phyloP scores from a whole-genome alignment of 2,888 invertebrate genomes.

The Nomada goodeniana region DNA sequence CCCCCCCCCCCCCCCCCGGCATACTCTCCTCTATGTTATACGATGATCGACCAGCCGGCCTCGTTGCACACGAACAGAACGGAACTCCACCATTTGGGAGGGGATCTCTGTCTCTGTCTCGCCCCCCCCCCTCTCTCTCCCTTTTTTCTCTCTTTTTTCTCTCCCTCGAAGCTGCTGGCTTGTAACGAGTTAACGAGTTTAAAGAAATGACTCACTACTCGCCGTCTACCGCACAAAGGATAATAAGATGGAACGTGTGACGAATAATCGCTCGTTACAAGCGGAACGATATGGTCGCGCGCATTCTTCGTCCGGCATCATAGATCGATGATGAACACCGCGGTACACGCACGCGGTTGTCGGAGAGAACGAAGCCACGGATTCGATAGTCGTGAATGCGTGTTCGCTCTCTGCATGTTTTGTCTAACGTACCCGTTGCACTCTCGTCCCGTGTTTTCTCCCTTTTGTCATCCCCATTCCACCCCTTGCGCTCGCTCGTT shows the following conservation, averaged over 20 bases:
- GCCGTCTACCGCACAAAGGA: constrained; percentile 48
- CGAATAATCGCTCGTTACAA: constrained; percentile 64
- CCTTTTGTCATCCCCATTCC: not conserved
- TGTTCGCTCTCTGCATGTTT: constrained; percentile 38
- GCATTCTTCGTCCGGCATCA: constrained; percentile 46
- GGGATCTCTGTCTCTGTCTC: not conserved
- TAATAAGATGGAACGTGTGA: constrained; percentile 67
- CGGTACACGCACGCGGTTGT: constrained; percentile 30
- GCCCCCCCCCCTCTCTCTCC: not conserved
- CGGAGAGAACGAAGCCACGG: constrained; percentile 26
- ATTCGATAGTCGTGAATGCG: constrained; percentile 43
- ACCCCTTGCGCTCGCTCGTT: not conserved
- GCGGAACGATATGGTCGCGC: constrained; percentile 46
- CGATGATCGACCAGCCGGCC: constrained; percentile 68
- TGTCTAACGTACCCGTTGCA: constrained; percentile 40
- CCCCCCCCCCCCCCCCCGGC: not conserved
- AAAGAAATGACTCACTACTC: constrained; percentile 69
- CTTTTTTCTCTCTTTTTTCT: not conserved
- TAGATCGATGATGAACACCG: constrained; percentile 53
- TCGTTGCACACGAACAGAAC: constrained; percentile 55
- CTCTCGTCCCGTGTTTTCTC: not conserved
- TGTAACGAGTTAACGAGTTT: constrained; percentile 71
- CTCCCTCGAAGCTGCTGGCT: constrained; percentile 55
- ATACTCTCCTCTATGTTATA: constrained; percentile 21
- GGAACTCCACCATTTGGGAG: not conserved